Evolutionary conservation across 1,140 invertebrate species (phyloP).

Genomic region (Sarcophaga bullata): DNA sequence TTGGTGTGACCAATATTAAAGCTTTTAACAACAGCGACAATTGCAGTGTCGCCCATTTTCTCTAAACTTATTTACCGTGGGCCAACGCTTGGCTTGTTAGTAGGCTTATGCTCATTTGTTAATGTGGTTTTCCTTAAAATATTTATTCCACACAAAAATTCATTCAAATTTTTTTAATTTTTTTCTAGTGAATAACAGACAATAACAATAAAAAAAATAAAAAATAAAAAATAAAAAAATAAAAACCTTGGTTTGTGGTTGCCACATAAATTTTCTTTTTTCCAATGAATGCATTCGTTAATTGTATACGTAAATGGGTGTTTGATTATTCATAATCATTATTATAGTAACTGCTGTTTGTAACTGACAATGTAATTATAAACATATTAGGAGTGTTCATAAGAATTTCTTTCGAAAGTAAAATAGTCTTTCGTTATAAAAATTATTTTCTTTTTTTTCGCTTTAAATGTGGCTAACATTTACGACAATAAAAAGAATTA

Average conservation of each 20-base stretch:
- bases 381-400: neutral
- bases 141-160: neutral
- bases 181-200: neutral
- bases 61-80: neutral
- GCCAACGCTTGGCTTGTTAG: neutral
- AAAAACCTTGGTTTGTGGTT: constrained; percentile 13
- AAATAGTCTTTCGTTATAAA: too few relatives aligned
- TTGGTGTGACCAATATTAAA: too few relatives aligned
- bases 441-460: too few relatives aligned
- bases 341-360: neutral
- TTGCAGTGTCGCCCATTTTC: too few relatives aligned
- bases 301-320: constrained; percentile 15
- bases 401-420: too few relatives aligned
- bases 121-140: constrained; percentile 10
- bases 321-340: neutral
- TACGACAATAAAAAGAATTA: too few relatives aligned
- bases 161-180: neutral
- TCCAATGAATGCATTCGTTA: constrained; percentile 1
- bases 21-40: too few relatives aligned
- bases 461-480: too few relatives aligned
- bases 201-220: neutral
- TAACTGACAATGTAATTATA: neutral
- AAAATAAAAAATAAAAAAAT: neutral
- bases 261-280: constrained; percentile 11
- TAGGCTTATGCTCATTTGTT: too few relatives aligned